Percentiles rank a stretch among this genome's conserved stretches.
These are phyloP conservation scores for Carcharodon carcharias DNA, from an alignment of 2,797 vertebrate genomes.

Conservation along the genomic window DNA sequence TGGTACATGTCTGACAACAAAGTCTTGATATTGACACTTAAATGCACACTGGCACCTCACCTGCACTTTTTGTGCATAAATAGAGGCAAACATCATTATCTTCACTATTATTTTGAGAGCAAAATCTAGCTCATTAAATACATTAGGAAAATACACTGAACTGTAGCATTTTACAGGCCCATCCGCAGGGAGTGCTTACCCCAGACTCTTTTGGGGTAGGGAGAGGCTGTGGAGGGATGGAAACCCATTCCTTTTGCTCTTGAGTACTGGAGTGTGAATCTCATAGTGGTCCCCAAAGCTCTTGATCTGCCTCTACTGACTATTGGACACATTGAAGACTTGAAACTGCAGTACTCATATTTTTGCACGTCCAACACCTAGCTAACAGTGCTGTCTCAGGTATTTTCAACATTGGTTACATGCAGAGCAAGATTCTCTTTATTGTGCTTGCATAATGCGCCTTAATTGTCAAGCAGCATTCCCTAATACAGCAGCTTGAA, in stretches of 20 bases:
- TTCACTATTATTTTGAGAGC: no score
- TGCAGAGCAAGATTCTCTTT: neutral
- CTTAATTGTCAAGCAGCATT: neutral
- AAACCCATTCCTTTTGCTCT: neutral
- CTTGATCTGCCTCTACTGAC: neutral
- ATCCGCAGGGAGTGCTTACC: neutral
- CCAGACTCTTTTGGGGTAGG: neutral
- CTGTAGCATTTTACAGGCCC: neutral
- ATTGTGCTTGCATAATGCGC: neutral
- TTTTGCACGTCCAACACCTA: no score
- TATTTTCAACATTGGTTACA: neutral
- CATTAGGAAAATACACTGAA: neutral
- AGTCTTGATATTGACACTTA: neutral
- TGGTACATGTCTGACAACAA: neutral
- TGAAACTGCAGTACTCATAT: no score
- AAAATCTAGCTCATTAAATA: neutral
- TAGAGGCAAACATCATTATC: neutral
- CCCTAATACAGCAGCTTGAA: neutral
- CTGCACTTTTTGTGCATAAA: neutral
- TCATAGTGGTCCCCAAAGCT: neutral
- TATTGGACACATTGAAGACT: no score
- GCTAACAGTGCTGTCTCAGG: neutral
- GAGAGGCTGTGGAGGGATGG: neutral
- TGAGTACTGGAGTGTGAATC: neutral
- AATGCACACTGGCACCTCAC: neutral